These are phyloP conservation scores for Helogale parvula DNA, from an alignment of 2,113 vertebrate species.

Conservation along the genomic window DNA sequence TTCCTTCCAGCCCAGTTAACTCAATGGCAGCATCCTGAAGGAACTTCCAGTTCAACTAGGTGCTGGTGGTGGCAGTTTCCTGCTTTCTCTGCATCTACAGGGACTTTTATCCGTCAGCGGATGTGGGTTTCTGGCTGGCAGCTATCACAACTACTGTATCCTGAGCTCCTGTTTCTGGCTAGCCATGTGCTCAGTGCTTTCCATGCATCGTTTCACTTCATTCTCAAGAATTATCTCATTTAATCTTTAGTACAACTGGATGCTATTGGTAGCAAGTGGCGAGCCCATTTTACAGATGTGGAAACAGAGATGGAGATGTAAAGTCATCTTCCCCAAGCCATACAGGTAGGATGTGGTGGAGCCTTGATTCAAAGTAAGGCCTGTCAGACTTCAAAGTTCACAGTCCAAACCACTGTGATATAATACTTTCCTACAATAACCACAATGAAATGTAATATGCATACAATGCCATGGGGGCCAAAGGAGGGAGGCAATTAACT, in stretches of 20 bases:
- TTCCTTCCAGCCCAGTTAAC: not conserved
- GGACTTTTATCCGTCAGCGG: not conserved
- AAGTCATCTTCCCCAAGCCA: not conserved
- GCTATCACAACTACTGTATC: not conserved
- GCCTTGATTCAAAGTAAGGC: not conserved
- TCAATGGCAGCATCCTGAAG: not conserved
- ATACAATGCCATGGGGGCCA: too few relatives aligned
- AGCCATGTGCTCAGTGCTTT: not conserved
- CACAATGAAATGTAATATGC: not conserved
- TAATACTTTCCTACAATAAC: not conserved
- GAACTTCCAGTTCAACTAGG: not conserved
- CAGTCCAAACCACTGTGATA: not conserved
- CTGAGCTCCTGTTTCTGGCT: not conserved
- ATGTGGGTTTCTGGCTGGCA: not conserved
- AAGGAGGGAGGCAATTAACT: not conserved
- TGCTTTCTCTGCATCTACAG: not conserved
- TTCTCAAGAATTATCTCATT: not conserved
- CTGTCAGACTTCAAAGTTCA: not conserved
- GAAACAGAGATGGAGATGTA: not conserved
- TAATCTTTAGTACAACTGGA: not conserved
- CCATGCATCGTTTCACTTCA: not conserved
- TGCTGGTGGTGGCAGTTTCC: not conserved
- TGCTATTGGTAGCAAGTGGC: not conserved
- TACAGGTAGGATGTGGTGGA: not conserved
- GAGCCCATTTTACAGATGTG: not conserved